Conservation (phyloP, 1,140 invertebrate species). For the Pseudachorutes palmiensis region DNA sequence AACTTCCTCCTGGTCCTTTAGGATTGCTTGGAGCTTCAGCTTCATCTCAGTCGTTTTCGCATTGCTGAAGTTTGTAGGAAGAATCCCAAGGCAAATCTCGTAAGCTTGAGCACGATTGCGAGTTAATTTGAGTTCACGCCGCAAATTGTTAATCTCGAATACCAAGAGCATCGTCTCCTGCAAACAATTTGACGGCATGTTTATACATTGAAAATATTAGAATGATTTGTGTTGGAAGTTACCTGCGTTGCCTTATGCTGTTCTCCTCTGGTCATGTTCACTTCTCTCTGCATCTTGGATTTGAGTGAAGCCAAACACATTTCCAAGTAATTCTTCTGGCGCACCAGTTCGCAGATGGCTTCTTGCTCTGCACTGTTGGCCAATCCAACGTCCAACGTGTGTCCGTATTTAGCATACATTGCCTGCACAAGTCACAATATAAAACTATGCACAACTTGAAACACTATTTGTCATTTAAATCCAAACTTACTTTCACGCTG, state of each 20-base stretch:
- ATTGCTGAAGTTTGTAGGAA: conserved; percentile 23
- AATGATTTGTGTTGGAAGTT: conserved; percentile 22
- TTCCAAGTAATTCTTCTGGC: conserved; percentile 70
- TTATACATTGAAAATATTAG: conserved; percentile 3
- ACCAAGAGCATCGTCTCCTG: conserved; percentile 67
- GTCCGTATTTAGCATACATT: conserved; percentile 67
- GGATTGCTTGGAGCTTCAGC: conserved; percentile 23
- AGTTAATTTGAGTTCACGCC: conserved; percentile 57
- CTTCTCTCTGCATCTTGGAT: conserved; percentile 49
- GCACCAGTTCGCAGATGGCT: conserved; percentile 39
- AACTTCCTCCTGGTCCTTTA: conserved; percentile 33
- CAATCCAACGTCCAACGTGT: conserved; percentile 55
- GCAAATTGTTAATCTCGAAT: conserved; percentile 62
- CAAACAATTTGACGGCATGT: conserved; percentile 19
- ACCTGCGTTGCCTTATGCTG: conserved; percentile 50
- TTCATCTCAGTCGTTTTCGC: conserved; percentile 30
- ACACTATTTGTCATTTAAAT: neutral
- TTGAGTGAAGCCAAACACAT: conserved; percentile 56
- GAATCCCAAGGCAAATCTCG: conserved; percentile 58
- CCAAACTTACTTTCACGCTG: conserved; percentile 55
- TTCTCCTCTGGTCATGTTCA: conserved; percentile 45
- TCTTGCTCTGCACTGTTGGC: conserved; percentile 51
- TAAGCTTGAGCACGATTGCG: conserved; percentile 57
- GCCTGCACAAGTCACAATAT: conserved; percentile 43
- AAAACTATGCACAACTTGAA: neutral